These are phyloP conservation scores for Anthophora plumipes DNA, from an alignment of 2,888 invertebrate species.

Conservation along the genomic window DNA sequence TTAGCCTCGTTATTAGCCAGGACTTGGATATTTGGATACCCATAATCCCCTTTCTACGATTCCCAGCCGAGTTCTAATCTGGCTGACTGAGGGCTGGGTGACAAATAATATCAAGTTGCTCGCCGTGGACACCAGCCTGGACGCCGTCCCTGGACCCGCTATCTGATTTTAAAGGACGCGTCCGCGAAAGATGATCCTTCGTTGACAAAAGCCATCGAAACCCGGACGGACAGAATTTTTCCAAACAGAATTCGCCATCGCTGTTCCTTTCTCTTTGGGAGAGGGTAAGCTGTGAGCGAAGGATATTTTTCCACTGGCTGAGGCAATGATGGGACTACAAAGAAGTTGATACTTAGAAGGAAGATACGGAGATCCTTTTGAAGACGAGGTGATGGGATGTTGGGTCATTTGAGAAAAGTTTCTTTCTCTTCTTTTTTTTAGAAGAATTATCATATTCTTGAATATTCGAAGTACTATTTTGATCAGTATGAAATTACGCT, in stretches of 20 bases:
- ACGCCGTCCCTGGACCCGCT: conserved; percentile 31
- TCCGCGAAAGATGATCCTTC: conserved; percentile 64
- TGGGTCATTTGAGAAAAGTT: too few species aligned
- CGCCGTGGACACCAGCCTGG: conserved; percentile 12
- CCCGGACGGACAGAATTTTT: conserved; percentile 21
- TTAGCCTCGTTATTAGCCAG: conserved; percentile 77
- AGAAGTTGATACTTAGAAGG: background rate
- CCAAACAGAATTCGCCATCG: conserved; percentile 33
- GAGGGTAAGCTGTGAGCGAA: conserved; percentile 13
- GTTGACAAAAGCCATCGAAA: conserved; percentile 51
- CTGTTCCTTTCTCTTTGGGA: background rate
- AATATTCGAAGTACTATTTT: too few species aligned
- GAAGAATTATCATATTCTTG: background rate
- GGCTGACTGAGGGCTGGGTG: conserved; percentile 76
- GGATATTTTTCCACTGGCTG: conserved; percentile 9
- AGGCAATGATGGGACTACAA: conserved; percentile 1
- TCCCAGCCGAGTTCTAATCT: conserved; percentile 72
- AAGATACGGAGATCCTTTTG: background rate
- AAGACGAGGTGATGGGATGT: background rate
- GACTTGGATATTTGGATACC: conserved; percentile 83
- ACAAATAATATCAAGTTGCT: conserved; percentile 80
- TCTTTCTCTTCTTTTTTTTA: conserved; percentile 5
- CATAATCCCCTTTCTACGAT: conserved; percentile 80
- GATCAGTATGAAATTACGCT: too few species aligned
- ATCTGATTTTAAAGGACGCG: conserved; percentile 66